A percentile compares a stretch with the other conserved stretches of the same genome.
phyloP scores from a whole-genome alignment of 1,140 invertebrate genomes.

The Micrasema minimum region DNA sequence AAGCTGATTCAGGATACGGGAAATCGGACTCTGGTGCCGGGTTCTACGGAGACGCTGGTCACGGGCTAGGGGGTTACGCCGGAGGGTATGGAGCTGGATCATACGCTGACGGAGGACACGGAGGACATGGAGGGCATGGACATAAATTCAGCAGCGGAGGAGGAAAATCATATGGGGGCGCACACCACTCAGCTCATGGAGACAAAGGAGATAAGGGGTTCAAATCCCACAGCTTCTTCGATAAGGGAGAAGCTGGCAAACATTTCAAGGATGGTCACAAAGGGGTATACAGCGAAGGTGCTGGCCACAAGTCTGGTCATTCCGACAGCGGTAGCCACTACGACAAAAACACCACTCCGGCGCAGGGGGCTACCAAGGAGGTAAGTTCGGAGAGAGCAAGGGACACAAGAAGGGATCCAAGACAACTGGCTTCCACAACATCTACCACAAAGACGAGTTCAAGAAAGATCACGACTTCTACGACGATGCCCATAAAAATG shows the following conservation, averaged over 20 bases:
- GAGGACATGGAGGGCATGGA: conserved; percentile 17
- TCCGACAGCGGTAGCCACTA: conserved; percentile 61
- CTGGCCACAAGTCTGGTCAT: conserved; percentile 58
- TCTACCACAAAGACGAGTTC: conserved; percentile 79
- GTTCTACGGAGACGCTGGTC: conserved; percentile 3
- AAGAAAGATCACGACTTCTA: conserved; percentile 80
- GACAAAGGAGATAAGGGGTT: conserved; percentile 63
- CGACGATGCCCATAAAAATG: conserved; percentile 74
- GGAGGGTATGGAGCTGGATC: background rate
- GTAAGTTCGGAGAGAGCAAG: conserved; percentile 75
- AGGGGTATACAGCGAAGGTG: conserved; percentile 57
- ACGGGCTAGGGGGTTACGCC: background rate
- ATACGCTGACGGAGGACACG: conserved; percentile 22
- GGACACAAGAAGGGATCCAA: conserved; percentile 76
- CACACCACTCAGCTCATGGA: conserved; percentile 60
- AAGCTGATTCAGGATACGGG: conserved; percentile 51
- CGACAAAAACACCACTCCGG: conserved; percentile 61
- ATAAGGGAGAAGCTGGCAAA: conserved; percentile 57
- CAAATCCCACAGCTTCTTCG: conserved; percentile 56
- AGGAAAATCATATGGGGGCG: conserved; percentile 57
- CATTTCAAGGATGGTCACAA: conserved; percentile 56
- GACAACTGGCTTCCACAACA: conserved; percentile 76
- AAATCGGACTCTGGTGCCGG: conserved; percentile 34
- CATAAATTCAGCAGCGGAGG: conserved; percentile 49
- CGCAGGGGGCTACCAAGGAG: conserved; percentile 73